Evolutionary conservation across 2,888 invertebrate genomes (phyloP).

Genomic region (Caenorhabditis parvicauda): DNA sequence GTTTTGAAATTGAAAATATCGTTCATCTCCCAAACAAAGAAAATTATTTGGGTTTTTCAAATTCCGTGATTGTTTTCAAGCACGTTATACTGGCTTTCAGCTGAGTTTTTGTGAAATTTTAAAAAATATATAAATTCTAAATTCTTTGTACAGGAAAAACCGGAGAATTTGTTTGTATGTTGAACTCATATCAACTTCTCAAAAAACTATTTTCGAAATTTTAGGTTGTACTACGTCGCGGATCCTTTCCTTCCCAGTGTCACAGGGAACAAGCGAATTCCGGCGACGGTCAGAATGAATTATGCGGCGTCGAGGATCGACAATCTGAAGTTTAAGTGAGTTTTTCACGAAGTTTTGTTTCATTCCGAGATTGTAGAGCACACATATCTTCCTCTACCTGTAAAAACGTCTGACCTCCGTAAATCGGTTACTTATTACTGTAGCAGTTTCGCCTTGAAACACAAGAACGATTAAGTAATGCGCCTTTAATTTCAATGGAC

Average conservation of each 20-base stretch:
- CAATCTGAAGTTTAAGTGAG: slow-evolving; percentile 14
- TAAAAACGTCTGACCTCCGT: too few relatives aligned
- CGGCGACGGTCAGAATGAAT: slow-evolving; percentile 16
- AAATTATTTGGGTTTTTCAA: too few relatives aligned
- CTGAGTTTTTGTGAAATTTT: background rate
- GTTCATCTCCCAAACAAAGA: background rate
- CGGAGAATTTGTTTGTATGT: background rate
- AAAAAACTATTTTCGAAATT: background rate
- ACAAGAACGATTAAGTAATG: too few relatives aligned
- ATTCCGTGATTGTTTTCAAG: slow-evolving; percentile 3
- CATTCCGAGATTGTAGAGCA: too few relatives aligned
- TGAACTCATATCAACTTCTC: background rate
- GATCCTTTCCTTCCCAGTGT: slow-evolving; percentile 22
- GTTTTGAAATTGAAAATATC: background rate
- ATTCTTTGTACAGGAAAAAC: slow-evolving; percentile 17
- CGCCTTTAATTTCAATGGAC: too few relatives aligned
- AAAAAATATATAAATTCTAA: slow-evolving; percentile 8
- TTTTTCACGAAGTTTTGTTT: too few relatives aligned
- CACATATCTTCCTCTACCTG: too few relatives aligned
- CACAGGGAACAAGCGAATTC: slow-evolving; percentile 1
- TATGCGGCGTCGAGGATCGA: slow-evolving; percentile 20
- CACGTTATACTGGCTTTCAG: background rate
- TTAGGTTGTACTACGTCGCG: slow-evolving; percentile 17
- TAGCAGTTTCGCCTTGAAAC: too few relatives aligned
- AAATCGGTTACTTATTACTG: too few relatives aligned